A percentile compares a stretch with the other conserved stretches of the same genome.
These are phyloP conservation scores for Drosophila barbarae DNA, from an alignment of 2,888 invertebrate species.

Conservation along the genomic window DNA sequence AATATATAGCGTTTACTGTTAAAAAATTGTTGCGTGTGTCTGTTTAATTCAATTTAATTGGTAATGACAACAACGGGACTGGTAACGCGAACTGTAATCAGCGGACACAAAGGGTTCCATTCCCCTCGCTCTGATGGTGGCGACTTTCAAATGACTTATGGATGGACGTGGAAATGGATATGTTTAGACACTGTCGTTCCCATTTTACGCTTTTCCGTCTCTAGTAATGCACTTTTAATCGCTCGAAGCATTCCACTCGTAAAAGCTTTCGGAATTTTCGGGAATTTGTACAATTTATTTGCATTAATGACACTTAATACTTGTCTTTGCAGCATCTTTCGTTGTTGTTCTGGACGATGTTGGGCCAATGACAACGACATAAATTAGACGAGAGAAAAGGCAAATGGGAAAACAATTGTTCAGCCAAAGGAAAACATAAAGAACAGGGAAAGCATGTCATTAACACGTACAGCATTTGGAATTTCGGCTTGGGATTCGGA, in stretches of 20 bases:
- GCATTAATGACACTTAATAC: constrained; percentile 71
- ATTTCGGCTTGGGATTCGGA: background rate
- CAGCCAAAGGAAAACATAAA: constrained; percentile 45
- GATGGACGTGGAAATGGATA: constrained; percentile 22
- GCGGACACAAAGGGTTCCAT: constrained; percentile 44
- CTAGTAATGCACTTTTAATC: constrained; percentile 63
- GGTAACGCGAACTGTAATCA: constrained; percentile 40
- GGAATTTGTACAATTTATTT: constrained; percentile 64
- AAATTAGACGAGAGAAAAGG: constrained; percentile 29
- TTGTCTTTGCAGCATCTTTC: constrained; percentile 31
- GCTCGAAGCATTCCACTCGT: constrained; percentile 28
- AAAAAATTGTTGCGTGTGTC: constrained; percentile 53
- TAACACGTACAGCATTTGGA: constrained; percentile 30
- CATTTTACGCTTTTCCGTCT: background rate
- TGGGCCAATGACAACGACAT: constrained; percentile 25
- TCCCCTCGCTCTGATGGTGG: background rate
- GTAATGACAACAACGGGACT: constrained; percentile 58
- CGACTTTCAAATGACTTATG: constrained; percentile 56
- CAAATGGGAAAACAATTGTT: constrained; percentile 61
- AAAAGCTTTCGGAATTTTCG: constrained; percentile 19
- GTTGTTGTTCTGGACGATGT: constrained; percentile 17
- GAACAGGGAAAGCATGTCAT: constrained; percentile 30
- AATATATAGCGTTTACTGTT: constrained; percentile 30
- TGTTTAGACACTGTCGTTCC: constrained; percentile 6
- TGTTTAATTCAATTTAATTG: constrained; percentile 67